Conservation (phyloP, 2,888 invertebrate genomes). For the Cantharis nigra region DNA sequence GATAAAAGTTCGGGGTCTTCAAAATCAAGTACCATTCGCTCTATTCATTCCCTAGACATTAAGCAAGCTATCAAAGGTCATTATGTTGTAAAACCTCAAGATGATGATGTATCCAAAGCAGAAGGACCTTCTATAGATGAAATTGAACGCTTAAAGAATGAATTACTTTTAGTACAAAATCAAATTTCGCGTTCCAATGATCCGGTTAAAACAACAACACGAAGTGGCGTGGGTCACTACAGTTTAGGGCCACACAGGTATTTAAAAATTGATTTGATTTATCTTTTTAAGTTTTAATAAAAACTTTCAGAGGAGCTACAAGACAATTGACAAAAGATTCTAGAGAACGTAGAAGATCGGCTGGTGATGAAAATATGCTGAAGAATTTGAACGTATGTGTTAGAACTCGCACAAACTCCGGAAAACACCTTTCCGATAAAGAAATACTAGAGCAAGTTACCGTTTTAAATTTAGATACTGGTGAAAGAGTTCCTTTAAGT, state of each 20-base stretch:
- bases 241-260: constrained; percentile 54
- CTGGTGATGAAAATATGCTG: constrained; percentile 78
- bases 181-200: constrained; percentile 15
- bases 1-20: constrained; percentile 33
- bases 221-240: constrained; percentile 55
- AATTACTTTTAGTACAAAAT: constrained; percentile 48
- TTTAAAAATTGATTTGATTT: background rate
- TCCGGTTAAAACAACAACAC: constrained; percentile 56
- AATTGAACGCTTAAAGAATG: constrained; percentile 59
- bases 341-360: constrained; percentile 75
- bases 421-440: constrained; percentile 84
- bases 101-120: constrained; percentile 70
- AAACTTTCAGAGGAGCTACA: constrained; percentile 42
- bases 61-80: constrained; percentile 58
- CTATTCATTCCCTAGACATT: constrained; percentile 51
- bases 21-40: constrained; percentile 42
- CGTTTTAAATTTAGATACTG: constrained; percentile 80
- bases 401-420: constrained; percentile 83
- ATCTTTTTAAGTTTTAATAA: background rate
- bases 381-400: constrained; percentile 74
- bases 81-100: constrained; percentile 66
- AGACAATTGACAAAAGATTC: constrained; percentile 46
- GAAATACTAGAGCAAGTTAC: constrained; percentile 89
- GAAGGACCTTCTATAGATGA: constrained; percentile 65
- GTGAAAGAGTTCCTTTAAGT: constrained; percentile 92